phyloP scores from a whole-genome alignment of 2,797 vertebrate genomes.

The Eulemur coronatus region DNA sequence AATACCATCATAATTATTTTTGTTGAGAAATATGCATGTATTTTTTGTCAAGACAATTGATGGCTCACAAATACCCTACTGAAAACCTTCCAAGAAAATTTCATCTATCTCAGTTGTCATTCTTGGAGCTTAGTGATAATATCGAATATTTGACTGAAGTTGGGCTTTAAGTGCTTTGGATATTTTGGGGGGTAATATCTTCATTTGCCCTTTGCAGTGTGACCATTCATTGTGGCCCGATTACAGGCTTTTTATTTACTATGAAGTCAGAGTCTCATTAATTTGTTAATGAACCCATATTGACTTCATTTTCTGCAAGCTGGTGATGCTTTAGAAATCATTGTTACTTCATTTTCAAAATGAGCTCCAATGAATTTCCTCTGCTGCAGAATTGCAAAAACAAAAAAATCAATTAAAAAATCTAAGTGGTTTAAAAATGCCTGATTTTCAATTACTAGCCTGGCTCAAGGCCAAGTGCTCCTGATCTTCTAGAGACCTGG shows the following conservation, averaged over 20 bases:
- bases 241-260: slow-evolving; percentile 72
- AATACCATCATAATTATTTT: neutral
- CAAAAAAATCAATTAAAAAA: slow-evolving; percentile 76
- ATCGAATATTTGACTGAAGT: slow-evolving; percentile 21
- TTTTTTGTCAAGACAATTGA: neutral
- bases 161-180: neutral
- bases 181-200: neutral
- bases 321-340: slow-evolving; percentile 74
- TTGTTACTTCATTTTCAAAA: slow-evolving; percentile 78
- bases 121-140: neutral
- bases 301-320: slow-evolving; percentile 77
- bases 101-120: neutral
- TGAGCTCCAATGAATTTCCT: slow-evolving; percentile 63
- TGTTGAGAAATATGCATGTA: neutral
- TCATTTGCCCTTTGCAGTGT: neutral
- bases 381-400: slow-evolving; percentile 62
- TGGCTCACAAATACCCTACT: neutral
- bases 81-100: neutral
- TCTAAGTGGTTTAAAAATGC: slow-evolving; percentile 69
- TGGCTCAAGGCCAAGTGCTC: slow-evolving; percentile 31
- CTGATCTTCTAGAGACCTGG: neutral
- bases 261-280: slow-evolving; percentile 74
- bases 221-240: slow-evolving; percentile 25
- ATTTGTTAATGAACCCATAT: slow-evolving; percentile 80
- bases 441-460: slow-evolving; percentile 65